Evolutionary conservation across 1,140 invertebrate species (phyloP).

Genomic region (Brachionus angularis): DNA sequence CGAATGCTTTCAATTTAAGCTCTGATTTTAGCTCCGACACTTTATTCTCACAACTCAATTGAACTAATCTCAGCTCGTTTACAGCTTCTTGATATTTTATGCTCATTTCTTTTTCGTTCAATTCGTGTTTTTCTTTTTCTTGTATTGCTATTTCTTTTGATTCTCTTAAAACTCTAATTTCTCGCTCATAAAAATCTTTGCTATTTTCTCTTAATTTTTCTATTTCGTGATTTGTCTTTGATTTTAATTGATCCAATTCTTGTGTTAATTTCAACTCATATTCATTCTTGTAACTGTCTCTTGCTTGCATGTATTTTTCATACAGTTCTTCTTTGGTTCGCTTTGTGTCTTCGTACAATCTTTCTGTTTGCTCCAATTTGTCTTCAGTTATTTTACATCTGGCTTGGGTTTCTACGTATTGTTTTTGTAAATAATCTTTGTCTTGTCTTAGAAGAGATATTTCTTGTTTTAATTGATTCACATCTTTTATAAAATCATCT

Average conservation of each 20-base stretch:
- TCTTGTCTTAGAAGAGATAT: constrained; percentile 55
- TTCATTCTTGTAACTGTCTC: constrained; percentile 58
- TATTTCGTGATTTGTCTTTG: constrained; percentile 55
- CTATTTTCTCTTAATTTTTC: constrained; percentile 53
- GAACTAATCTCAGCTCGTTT: constrained; percentile 49
- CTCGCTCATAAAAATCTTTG: constrained; percentile 57
- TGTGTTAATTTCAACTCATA: constrained; percentile 57
- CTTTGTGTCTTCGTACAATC: constrained; percentile 55
- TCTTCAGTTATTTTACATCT: constrained; percentile 50
- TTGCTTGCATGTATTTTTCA: constrained; percentile 56
- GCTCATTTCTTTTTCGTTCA: constrained; percentile 34
- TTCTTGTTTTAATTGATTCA: constrained; percentile 52
- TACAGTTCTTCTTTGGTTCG: constrained; percentile 57
- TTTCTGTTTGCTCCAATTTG: constrained; percentile 49
- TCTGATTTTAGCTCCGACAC: constrained; percentile 53
- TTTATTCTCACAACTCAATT: constrained; percentile 51
- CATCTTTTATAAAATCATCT: constrained; percentile 54
- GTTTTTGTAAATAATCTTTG: constrained; percentile 57
- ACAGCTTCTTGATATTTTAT: constrained; percentile 40
- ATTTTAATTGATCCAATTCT: constrained; percentile 54
- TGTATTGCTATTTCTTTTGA: constrained; percentile 54
- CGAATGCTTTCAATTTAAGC: constrained; percentile 56
- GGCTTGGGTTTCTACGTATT: constrained; percentile 52
- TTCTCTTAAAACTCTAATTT: constrained; percentile 56
- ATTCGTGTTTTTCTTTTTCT: constrained; percentile 50